Evolutionary conservation across 2,888 invertebrate genomes (phyloP), one percentile per base, ranked within the genome.

Genomic region (Lycia hirtaria): DNA sequence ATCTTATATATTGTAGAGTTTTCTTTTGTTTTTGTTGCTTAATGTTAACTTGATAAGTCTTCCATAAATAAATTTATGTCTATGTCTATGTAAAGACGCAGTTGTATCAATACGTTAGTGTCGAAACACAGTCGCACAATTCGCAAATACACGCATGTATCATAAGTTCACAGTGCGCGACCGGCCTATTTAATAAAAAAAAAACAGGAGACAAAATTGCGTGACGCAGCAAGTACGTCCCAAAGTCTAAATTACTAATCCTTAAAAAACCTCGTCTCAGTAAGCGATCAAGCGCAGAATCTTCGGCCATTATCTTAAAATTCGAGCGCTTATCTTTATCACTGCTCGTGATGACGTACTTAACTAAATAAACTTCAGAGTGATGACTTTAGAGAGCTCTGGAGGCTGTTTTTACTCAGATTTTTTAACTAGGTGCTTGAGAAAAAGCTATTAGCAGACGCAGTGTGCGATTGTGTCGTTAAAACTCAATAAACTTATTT

Each of bases 331-430:
- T 64, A 63, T 63, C 65, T 65, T 52, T 59, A 57, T 55, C 38
- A 49, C 2, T 38, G 30, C 33, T 38, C 50, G 12, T 61, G 63
- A 65, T 60, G 59, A 55, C 57, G 55, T 56, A 57, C 61, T 63
- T 63, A 61, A 56, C 56, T 62, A 62, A 62, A 62, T 62, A 57
- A 43, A 57, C 54, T 53, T 35, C 52, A 56, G 55, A 61, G 50
- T 56, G 30, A 57, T 57, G 54, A 52, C 51, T 19, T 19, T 33
- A 26, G 50, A 56, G 33, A 56, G 32, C 44, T 45, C 26, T 44
- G 35, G 7, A 41, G 26, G 26, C 26, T 28, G 26, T 37, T 37
- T 19, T 19, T 17, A 35, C 17, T 9, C 17, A 9, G 9, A 15
- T 33, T 17, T 35, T n/a, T 35, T 35, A 35, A 35, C 35, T 35